phyloP scores from a whole-genome alignment of 2,888 invertebrate genomes.

The Junonia oenone region DNA sequence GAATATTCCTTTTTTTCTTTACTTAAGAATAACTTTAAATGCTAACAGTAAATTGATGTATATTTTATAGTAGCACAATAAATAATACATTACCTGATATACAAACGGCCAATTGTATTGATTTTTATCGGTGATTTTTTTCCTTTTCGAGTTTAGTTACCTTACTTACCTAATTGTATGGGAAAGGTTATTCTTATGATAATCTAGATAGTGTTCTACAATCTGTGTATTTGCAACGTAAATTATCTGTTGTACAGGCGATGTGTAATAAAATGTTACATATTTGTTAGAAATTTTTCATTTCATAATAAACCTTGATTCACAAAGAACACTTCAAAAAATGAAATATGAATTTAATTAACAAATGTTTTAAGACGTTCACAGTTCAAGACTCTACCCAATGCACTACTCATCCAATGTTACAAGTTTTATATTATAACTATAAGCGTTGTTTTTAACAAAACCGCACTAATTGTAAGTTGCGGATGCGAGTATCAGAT shows the following conservation, averaged over 20 bases:
- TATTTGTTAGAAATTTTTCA: slow-evolving; percentile 49
- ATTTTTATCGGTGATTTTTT: neutral
- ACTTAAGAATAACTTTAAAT: neutral
- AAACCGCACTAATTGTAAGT: no score
- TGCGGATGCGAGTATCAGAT: no score
- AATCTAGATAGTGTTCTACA: slow-evolving; percentile 40
- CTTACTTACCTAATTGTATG: neutral
- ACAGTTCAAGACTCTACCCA: no score
- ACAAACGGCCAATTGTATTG: slow-evolving; percentile 14
- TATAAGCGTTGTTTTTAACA: no score
- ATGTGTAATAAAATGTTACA: slow-evolving; percentile 67
- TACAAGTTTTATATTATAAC: no score
- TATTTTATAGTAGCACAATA: neutral
- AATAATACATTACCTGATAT: neutral
- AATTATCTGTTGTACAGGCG: slow-evolving; percentile 61
- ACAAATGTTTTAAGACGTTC: no score
- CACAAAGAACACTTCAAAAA: no score
- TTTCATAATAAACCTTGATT: neutral
- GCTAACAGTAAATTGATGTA: neutral
- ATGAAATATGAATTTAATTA: no score
- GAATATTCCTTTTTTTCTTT: neutral
- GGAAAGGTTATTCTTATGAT: slow-evolving; percentile 50
- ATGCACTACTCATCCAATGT: no score
- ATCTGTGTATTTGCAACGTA: slow-evolving; percentile 47
- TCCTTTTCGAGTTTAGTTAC: neutral